phyloP scores from a whole-genome alignment of 1,140 invertebrate genomes.

The Pygmarrhopalites habei region DNA sequence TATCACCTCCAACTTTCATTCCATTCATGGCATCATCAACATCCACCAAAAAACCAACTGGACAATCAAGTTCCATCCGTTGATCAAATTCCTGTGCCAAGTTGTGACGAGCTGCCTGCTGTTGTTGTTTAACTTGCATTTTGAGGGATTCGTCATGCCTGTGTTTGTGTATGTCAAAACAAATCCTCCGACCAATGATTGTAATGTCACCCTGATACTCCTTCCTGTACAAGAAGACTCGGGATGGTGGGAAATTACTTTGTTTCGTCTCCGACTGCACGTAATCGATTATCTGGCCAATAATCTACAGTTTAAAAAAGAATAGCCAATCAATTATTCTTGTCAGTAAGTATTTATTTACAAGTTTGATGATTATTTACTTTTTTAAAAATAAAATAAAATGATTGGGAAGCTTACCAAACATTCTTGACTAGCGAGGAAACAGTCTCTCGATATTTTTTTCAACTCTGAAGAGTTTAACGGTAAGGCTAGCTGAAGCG shows the following conservation, averaged over 20 bases:
- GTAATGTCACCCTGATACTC: conserved; percentile 55
- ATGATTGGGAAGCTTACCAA: conserved; percentile 51
- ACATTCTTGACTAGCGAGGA: conserved; percentile 82
- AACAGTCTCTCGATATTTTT: conserved; percentile 68
- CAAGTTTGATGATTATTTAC: conserved; percentile 6
- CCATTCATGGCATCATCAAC: conserved; percentile 10
- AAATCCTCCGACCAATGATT: conserved; percentile 27
- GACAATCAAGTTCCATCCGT: conserved; percentile 7
- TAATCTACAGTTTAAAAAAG: conserved; percentile 2
- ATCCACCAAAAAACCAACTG: conserved; percentile 26
- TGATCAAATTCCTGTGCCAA: conserved; percentile 21
- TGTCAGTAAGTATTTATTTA: too few species aligned
- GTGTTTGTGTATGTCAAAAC: conserved; percentile 19
- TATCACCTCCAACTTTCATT: background rate
- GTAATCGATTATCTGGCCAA: conserved; percentile 17
- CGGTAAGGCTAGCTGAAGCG: conserved; percentile 53
- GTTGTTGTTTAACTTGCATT: background rate
- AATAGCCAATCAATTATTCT: background rate
- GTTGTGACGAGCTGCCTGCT: conserved; percentile 15
- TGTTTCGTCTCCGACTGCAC: conserved; percentile 40
- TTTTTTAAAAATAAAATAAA: conserved; percentile 5
- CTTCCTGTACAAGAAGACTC: conserved; percentile 59
- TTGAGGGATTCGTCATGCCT: conserved; percentile 20
- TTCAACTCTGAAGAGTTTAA: conserved; percentile 72
- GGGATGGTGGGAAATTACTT: conserved; percentile 54